Conservation (phyloP, 2,888 invertebrate genomes). For the Diarsia dahlii region DNA sequence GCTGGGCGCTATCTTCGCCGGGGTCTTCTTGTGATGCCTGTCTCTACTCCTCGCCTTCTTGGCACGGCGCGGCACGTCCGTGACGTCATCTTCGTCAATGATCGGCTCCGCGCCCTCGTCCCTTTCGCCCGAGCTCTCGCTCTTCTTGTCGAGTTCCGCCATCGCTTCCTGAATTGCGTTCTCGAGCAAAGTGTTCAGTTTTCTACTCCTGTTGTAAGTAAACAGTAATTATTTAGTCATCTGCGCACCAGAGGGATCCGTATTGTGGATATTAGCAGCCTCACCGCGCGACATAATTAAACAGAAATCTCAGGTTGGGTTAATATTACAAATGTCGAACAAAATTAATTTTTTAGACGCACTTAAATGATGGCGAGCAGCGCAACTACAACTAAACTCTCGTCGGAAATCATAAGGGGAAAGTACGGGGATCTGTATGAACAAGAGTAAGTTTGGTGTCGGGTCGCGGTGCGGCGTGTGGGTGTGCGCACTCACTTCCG, state of each 20-base stretch:
- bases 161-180: slow-evolving; percentile 98
- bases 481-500: slow-evolving; percentile 94
- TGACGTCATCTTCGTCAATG: slow-evolving; percentile 39
- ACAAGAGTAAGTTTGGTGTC: neutral
- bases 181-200: slow-evolving; percentile 97
- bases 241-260: slow-evolving; percentile 25
- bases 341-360: slow-evolving; percentile 25
- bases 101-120: slow-evolving; percentile 31
- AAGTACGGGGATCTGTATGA: slow-evolving; percentile 2
- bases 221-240: slow-evolving; percentile 58
- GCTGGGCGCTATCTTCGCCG: slow-evolving; percentile 74
- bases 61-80: slow-evolving; percentile 75
- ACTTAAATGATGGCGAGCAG: slow-evolving; percentile 35
- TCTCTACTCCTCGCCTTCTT: slow-evolving; percentile 77
- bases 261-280: slow-evolving; percentile 66
- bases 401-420: slow-evolving; percentile 17
- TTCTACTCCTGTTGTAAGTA: slow-evolving; percentile 94
- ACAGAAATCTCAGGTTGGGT: slow-evolving; percentile 82
- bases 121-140: slow-evolving; percentile 72
- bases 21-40: slow-evolving; percentile 75
- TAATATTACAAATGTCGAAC: slow-evolving; percentile 74
- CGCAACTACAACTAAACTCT: slow-evolving; percentile 19
- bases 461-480: neutral
- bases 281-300: slow-evolving; percentile 43
- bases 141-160: slow-evolving; percentile 95